Conservation (phyloP, 2,797 vertebrate species). For the Pantherophis alleghaniensis region DNA sequence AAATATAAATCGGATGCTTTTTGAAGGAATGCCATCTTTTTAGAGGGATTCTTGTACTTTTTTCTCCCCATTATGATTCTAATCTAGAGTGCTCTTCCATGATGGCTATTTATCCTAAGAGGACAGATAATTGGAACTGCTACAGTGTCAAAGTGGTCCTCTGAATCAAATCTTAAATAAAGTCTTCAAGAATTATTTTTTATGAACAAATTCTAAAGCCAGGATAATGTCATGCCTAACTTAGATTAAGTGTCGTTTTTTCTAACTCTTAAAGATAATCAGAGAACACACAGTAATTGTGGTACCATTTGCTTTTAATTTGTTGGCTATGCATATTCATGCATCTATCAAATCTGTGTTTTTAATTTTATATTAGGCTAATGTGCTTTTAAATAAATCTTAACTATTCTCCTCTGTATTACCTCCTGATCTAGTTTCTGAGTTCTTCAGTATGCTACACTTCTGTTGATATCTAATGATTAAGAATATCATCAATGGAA, state of each 20-base stretch:
- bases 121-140: not conserved
- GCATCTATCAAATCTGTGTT: not conserved
- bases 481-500: not conserved
- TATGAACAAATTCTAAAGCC: not conserved
- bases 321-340: not conserved
- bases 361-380: not conserved
- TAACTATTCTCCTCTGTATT: not conserved
- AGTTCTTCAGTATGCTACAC: not conserved
- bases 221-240: not conserved
- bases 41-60: not conserved
- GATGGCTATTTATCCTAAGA: not conserved
- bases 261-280: not conserved
- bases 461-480: not conserved
- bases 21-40: not conserved
- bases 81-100: not conserved
- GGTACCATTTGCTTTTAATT: not conserved
- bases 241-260: not conserved
- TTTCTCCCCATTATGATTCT: not conserved
- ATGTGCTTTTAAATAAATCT: not conserved
- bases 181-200: not conserved
- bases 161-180: not conserved
- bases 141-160: not conserved
- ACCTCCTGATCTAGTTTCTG: not conserved
- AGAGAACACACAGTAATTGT: not conserved
- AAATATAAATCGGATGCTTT: not conserved